Conservation (phyloP, 2,113 vertebrate genomes). For the Corythaixoides concolor region DNA sequence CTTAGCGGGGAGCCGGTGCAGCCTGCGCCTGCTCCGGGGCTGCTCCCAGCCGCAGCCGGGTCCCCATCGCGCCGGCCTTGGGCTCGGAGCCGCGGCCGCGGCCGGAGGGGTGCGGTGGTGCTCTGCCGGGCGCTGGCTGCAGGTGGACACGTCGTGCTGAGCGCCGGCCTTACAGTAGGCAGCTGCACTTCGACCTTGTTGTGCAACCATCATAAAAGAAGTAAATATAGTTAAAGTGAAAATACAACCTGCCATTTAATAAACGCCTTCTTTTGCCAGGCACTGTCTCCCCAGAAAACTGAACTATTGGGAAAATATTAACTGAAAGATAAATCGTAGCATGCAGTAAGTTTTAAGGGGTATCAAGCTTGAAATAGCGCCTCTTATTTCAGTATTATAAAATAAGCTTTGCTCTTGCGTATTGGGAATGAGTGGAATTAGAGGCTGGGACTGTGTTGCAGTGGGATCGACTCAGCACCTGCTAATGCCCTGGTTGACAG, state of each 20-base stretch:
- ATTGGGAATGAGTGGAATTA: not conserved
- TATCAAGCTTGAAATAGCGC: not conserved
- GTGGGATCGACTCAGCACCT: not conserved
- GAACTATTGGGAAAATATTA: not conserved
- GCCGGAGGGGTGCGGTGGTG: not conserved
- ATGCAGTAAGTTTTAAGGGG: not conserved
- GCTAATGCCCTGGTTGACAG: not conserved
- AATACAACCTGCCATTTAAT: not conserved
- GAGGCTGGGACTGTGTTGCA: not conserved
- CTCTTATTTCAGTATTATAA: not conserved
- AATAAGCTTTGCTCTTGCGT: not conserved
- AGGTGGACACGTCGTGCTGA: not conserved
- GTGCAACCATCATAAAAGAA: conserved; percentile 35
- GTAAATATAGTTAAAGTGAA: not conserved
- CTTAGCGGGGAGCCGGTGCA: not conserved
- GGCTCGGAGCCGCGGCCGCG: not conserved
- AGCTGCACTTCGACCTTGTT: conserved; percentile 36
- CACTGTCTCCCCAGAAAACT: not conserved
- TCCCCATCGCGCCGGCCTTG: not conserved
- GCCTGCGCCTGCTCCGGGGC: not conserved
- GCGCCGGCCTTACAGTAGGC: not conserved
- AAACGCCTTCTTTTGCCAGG: not conserved
- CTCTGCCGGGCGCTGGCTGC: not conserved
- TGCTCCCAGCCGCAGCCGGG: not conserved
- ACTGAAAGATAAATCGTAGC: not conserved